Percentiles rank a stretch among this genome's conserved stretches.
phyloP scores from a whole-genome alignment of 2,888 invertebrate species.

The Prosopocoilus inquinatus region DNA sequence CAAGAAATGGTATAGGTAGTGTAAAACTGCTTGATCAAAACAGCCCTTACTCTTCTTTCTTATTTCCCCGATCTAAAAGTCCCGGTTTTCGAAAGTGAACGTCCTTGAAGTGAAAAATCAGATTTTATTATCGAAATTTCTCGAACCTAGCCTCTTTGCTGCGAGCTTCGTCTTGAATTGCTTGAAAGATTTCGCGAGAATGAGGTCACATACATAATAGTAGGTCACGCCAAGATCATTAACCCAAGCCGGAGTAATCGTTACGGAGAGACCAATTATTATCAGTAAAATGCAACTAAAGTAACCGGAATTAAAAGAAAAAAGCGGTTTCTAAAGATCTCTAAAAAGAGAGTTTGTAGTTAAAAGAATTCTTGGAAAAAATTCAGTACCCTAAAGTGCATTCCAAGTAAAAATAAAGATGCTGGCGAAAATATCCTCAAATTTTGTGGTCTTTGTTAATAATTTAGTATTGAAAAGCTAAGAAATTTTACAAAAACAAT shows the following conservation, averaged over 20 bases:
- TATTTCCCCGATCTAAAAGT: too few relatives aligned
- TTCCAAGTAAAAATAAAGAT: neutral
- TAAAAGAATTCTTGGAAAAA: too few relatives aligned
- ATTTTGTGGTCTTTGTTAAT: neutral
- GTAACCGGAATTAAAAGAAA: slow-evolving; percentile 5
- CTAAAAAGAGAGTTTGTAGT: neutral
- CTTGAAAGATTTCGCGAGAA: slow-evolving; percentile 22
- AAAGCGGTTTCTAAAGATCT: neutral
- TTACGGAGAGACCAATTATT: slow-evolving; percentile 4
- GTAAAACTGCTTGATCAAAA: too few relatives aligned
- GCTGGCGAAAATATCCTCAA: neutral
- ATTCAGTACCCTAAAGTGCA: too few relatives aligned
- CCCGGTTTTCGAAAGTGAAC: too few relatives aligned
- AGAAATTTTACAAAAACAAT: neutral
- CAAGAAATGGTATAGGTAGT: too few relatives aligned
- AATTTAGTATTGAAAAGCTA: neutral
- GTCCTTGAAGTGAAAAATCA: too few relatives aligned
- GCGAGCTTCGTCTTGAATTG: too few relatives aligned
- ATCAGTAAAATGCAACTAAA: slow-evolving; percentile 11
- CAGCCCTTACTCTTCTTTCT: too few relatives aligned
- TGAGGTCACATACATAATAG: slow-evolving; percentile 31
- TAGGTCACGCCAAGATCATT: slow-evolving; percentile 29
- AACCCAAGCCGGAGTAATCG: slow-evolving; percentile 15
- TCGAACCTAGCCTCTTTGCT: too few relatives aligned
- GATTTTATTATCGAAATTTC: too few relatives aligned